Evolutionary conservation across 1,140 invertebrate species (phyloP), one percentile per base, ranked within the genome.

Genomic region (Schlechtendalia chinensis): DNA sequence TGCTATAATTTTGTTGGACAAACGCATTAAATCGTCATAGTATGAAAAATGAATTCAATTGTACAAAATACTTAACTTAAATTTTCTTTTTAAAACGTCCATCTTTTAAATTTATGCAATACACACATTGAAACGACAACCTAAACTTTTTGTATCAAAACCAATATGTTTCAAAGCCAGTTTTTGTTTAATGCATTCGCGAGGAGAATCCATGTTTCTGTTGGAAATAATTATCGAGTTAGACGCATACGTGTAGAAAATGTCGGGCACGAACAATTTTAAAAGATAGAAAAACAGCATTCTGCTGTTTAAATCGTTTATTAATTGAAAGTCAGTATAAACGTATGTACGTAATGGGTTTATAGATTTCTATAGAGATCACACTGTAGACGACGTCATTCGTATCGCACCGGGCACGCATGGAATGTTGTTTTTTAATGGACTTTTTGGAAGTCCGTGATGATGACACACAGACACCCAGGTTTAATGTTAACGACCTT

Each of bases 341-440:
- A 22, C 10, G 24, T 45, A 50, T 11, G 47, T 50, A 50, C 11
- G 12, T 67, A 8, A 22, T 22, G 1, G 22, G 22, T 22, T 17
- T 69, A 69, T 50, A 50, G 39, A 50, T 69, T 69, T 69, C n/a
- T 50, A 69, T 69, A 50, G 16, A 27, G 45, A 69, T 69, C 45
- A 24, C 12, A 17, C 3, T 69, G 22, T 50, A 69, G 45, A 69
- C 45, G 67, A 50, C 67, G 67, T 50, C 67, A 19, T 12, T 27
- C 54, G 53, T 75, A 59, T 59, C 53, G n/a, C 72, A 47, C 22
- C 54, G 14, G 61, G 39, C 58, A 12, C 29, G 39, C 24, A 17
- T 29, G 75, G 75, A 79, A 79, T 79, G 75, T 63, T 19, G 58
- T 79, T 79, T 77, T 63, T 79, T 79, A 79, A 79, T 79, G 75